Percentiles rank a stretch among this genome's conserved stretches.
Conservation (phyloP, 2,888 invertebrate species). For the Mimachlamys varia region DNA sequence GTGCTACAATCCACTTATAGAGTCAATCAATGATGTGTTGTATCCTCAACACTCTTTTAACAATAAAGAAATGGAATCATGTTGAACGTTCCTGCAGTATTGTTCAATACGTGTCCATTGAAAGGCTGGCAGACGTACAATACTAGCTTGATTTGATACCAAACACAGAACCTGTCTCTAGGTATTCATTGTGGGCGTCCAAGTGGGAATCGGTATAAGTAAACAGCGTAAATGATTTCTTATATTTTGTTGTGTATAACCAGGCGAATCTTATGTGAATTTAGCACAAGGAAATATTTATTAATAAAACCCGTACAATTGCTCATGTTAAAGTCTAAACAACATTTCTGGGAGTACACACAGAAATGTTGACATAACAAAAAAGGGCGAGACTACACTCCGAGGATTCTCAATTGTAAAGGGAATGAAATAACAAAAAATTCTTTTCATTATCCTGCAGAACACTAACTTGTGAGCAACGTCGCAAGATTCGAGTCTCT, state of each 20-base stretch:
- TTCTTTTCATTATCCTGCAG: background rate
- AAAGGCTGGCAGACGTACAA: background rate
- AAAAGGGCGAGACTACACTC: background rate
- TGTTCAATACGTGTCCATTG: conserved; percentile 5
- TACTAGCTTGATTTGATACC: background rate
- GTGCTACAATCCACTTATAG: background rate
- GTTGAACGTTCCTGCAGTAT: background rate
- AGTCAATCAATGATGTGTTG: conserved; percentile 9
- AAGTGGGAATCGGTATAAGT: conserved; percentile 22
- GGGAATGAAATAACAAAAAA: background rate
- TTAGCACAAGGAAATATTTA: background rate
- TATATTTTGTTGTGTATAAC: background rate
- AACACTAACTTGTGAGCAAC: background rate
- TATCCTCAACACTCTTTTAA: background rate
- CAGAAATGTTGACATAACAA: background rate
- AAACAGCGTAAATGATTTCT: conserved; percentile 5
- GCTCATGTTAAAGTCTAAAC: conserved; percentile 3
- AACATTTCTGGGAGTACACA: background rate
- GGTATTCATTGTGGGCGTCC: conserved; percentile 6
- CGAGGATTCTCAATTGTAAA: background rate
- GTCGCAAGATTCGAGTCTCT: background rate
- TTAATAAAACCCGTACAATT: background rate
- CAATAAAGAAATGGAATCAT: background rate
- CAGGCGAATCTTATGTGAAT: background rate
- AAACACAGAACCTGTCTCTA: background rate